These are phyloP conservation scores for Salvator merianae DNA, from an alignment of 2,113 vertebrate species.

Conservation along the genomic window DNA sequence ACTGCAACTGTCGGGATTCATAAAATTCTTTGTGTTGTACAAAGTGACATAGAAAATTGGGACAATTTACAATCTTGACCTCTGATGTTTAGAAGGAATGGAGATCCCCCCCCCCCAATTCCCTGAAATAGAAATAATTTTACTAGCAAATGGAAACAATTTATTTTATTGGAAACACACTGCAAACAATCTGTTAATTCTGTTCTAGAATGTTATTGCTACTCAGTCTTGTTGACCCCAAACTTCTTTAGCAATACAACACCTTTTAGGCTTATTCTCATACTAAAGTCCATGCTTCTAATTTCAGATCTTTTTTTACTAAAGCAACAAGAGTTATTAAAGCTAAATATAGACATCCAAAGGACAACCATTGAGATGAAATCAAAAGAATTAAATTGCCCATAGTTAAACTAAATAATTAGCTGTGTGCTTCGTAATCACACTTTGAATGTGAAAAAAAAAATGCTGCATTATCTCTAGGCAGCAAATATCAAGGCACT, in stretches of 20 bases:
- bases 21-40: conserved; percentile 13
- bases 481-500: conserved; percentile 30
- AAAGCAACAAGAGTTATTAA: not conserved
- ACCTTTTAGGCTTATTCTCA: not conserved
- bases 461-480: conserved; percentile 53
- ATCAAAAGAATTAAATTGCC: conserved; percentile 1
- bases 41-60: conserved; percentile 40
- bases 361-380: conserved; percentile 8
- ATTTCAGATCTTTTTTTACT: conserved; percentile 7
- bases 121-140: conserved; percentile 28
- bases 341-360: not conserved
- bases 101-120: not conserved
- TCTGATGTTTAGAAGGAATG: conserved; percentile 45
- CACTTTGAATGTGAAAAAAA: conserved; percentile 46
- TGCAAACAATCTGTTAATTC: conserved; percentile 21
- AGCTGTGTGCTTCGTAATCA: conserved; percentile 37
- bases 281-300: not conserved
- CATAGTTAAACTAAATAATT: conserved; percentile 52
- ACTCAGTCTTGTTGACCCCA: not conserved
- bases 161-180: not conserved
- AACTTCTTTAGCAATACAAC: not conserved
- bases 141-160: conserved; percentile 31
- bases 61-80: conserved; percentile 22
- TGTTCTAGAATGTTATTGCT: rapidly evolving
- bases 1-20: conserved; percentile 2